Base-by-base conservation (phyloP, 2,797 vertebrate genomes). In the Chromobotia macracanthus region DNA sequence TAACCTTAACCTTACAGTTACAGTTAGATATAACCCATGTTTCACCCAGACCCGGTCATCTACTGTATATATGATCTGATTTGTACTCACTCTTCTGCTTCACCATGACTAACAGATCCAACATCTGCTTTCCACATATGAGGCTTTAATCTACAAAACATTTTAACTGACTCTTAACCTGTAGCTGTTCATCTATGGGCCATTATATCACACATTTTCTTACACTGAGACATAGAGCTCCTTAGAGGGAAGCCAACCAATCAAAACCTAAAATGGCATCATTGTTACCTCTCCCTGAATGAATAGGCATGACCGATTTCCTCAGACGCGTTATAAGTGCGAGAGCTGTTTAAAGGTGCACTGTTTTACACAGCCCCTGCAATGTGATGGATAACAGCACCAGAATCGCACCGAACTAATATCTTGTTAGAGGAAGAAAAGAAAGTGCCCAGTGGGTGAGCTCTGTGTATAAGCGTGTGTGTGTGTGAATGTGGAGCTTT, bases 391-490 rank as follows among this genome's bases (percentile, higher is more conserved):
- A 96, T 95, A 95, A 93, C 94, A 95, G 69, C 15, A 44, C 69
- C 61, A 79, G 50, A 72, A 72, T 19, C 44, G 91, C 93, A 93
- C 90, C 93, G 93, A 94, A 95, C 91, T 93, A 94, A 95, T 93
- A 94, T 96, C 96, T 96, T 95, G 94, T 97, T 97, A 94, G 94
- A 94, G 94, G 95, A 94, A 95, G 96, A 93, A 94, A 96, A 96
- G 79, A 41, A 60, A 74, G 70, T 79, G 72, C 71, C 72, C 72
- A 77, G 44, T 82, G 79, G 82, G 80, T 75, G 82, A 82, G 82
- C 74, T 53, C 13, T 31, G 68, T 81, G 65, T 67, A 72, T 72
- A 5, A 38, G 38, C 8, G 38, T 38, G 38, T 38, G 38, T 38
- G 38, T 38, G 38, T 38, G 72, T 91, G 93, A 89, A 92, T 90